phyloP scores from a whole-genome alignment of 2,797 vertebrate genomes.

The Neosalanx taihuensis region DNA sequence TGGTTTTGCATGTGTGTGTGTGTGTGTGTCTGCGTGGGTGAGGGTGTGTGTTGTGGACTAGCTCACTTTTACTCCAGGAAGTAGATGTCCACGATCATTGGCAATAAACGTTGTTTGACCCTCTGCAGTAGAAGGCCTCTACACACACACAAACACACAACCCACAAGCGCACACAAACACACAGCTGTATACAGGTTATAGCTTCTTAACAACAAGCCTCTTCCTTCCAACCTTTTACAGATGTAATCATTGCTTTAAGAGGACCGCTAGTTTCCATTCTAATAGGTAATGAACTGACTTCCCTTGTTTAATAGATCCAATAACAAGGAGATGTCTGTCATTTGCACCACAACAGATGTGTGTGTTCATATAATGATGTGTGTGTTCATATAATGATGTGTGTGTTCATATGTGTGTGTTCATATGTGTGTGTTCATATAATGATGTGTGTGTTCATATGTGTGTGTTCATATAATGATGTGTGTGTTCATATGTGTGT shows the following conservation, averaged over 20 bases:
- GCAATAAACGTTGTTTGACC: conserved; percentile 77
- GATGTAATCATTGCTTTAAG: conserved; percentile 8
- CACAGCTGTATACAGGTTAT: background rate
- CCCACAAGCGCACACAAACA: conserved; percentile 6
- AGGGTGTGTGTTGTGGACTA: background rate
- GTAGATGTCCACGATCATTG: conserved; percentile 78
- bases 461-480: no score
- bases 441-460: no score
- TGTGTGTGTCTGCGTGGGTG: background rate
- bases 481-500: no score
- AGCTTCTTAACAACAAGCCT: no score
- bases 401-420: no score
- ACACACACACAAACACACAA: conserved; percentile 2
- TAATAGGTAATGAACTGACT: no score
- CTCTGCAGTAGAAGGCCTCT: conserved; percentile 65
- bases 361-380: no score
- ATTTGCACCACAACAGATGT: no score
- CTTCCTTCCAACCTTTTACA: background rate
- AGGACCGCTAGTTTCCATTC: background rate
- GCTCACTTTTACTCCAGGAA: conserved; percentile 75
- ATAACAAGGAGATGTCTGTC: no score
- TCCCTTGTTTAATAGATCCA: no score
- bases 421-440: no score
- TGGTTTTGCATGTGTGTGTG: background rate
- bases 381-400: no score